Base-by-base conservation (phyloP, 2,113 vertebrate genomes). In the Apus apus region DNA sequence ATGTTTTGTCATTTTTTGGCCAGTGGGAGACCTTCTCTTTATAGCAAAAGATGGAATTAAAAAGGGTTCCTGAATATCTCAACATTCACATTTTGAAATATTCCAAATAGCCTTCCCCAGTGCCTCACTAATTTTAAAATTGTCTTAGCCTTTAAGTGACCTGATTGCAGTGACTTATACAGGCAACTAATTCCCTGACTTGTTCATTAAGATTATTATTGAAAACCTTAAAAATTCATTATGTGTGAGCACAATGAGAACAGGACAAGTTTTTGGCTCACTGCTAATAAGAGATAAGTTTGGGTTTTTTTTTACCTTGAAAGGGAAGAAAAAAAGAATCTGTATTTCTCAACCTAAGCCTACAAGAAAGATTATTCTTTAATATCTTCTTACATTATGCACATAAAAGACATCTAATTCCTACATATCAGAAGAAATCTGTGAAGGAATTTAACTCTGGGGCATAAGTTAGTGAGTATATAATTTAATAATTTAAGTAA, bases 201-300 rank as follows among this genome's bases (percentile, higher is more conserved):
- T 91, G 60, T 96, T 97, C 90, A 91, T 97, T 96, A 96, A 95
- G 88, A 90, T 90, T 95, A 95, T 91, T 89, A 93, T 79, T 96
- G 94, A 94, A 95, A 95, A 93, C 78, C 34, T 72, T 77, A 93
- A 93, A 95, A 97, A 96, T 91, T 94, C 94, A 97, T 97, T 95
- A 97, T 84, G 95, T 95, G 93, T 92, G 57, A 97, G 32, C 58
- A 78, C 72, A 91, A 32, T 46, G 80, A 89, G 64, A 92, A 85
- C 43, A 73, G 30, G 92, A 95, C 88, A 95, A 86, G 61, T 90
- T 96, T 93, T 95, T 97, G 97, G 96, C 96, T 96, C 32, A 26
- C 58, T 89, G n/a, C 48, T 79, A 81, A 51, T 53, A 94, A 54
- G 54, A 97, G 91, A 89, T 79, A 95, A 88, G 75, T 88, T 94